Evolutionary conservation across 35 echinoderm and acorn worm species (phyloP).

Genomic region (Chiridota heheva): DNA sequence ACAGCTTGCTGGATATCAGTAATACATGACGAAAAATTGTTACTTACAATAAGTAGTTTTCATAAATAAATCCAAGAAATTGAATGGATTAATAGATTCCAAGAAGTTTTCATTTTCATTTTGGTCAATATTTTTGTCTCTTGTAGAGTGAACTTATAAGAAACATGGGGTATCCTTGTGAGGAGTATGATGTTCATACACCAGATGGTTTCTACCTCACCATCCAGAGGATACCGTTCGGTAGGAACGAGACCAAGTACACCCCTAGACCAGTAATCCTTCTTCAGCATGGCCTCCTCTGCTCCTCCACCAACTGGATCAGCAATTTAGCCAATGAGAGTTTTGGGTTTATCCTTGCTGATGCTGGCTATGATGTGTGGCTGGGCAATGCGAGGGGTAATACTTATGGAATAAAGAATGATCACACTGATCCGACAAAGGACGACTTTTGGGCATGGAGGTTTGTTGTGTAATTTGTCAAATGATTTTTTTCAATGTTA

Average conservation of each 20-base stretch:
- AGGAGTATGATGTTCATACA: constrained; percentile 65
- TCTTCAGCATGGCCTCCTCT: constrained; percentile 85
- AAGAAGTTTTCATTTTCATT: too few species aligned
- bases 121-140: too few species aligned
- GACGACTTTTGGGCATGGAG: constrained; percentile 98
- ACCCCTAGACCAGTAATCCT: constrained; percentile 79
- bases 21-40: too few species aligned
- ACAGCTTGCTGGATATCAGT: too few species aligned
- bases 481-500: neutral
- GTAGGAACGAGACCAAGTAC: constrained; percentile 72
- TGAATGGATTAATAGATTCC: too few species aligned
- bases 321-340: constrained; percentile 96
- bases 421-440: constrained; percentile 52
- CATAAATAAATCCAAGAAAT: too few species aligned
- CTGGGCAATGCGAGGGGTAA: constrained; percentile 87
- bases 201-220: constrained; percentile 91
- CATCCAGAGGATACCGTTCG: constrained; percentile 79
- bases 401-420: constrained; percentile 62
- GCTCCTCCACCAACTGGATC: constrained; percentile 92
- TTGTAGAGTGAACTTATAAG: constrained; percentile 80
- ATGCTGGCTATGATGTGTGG: constrained; percentile 97
- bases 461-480: constrained; percentile 43
- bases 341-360: constrained; percentile 80
- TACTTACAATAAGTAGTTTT: too few species aligned
- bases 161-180: constrained; percentile 87